Evolutionary conservation across 2,888 invertebrate genomes (phyloP).

Genomic region (Drosophila nr. medialis): DNA sequence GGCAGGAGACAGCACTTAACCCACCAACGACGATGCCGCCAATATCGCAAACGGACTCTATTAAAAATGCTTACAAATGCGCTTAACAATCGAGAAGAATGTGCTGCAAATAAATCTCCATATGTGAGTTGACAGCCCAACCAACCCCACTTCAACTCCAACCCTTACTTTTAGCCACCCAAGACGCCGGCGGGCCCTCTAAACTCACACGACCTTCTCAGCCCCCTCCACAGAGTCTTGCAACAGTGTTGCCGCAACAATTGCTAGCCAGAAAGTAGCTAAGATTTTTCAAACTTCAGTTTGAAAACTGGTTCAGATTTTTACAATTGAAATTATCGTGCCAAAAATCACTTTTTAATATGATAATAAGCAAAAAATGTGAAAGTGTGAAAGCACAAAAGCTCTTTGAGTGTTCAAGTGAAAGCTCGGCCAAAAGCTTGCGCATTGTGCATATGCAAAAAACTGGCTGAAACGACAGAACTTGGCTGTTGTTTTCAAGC

Average conservation of each 20-base stretch:
- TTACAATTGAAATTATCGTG: neutral
- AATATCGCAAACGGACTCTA: constrained; percentile 61
- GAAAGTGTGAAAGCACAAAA: neutral
- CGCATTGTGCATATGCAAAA: neutral
- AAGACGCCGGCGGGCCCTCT: constrained; percentile 1
- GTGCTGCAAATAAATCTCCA: constrained; percentile 71
- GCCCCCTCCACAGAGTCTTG: neutral
- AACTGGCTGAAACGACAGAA: constrained; percentile 13
- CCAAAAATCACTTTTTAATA: neutral
- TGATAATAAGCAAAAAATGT: neutral
- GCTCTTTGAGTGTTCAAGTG: neutral
- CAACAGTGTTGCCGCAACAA: constrained; percentile 23
- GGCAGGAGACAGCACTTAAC: constrained; percentile 44
- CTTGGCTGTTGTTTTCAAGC: constrained; percentile 8
- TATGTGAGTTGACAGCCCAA: constrained; percentile 71
- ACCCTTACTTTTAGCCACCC: neutral
- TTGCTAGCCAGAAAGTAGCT: constrained; percentile 9
- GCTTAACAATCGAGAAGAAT: constrained; percentile 60
- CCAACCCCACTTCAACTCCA: constrained; percentile 3
- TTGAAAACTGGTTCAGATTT: neutral
- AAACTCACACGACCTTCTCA: neutral
- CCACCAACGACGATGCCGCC: constrained; percentile 34
- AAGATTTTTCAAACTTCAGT: too few species aligned
- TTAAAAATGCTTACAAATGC: constrained; percentile 80
- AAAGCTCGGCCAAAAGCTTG: neutral